phyloP scores from a whole-genome alignment of 2,888 invertebrate genomes.

The Trichogramma evanescens region DNA sequence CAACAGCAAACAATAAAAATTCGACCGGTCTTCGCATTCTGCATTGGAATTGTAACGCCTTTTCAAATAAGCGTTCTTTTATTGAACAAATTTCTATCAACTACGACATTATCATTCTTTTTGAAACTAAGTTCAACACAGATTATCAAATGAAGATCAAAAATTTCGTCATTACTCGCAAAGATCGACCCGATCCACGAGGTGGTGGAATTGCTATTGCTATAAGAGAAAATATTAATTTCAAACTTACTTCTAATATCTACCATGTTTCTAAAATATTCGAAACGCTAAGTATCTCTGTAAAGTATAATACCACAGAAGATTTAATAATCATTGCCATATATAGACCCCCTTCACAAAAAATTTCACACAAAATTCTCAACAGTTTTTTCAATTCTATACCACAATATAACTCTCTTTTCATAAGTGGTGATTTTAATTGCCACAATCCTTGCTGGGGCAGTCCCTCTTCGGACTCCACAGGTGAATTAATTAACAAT shows the following conservation, averaged over 20 bases:
- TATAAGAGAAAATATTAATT: neutral
- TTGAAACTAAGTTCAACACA: neutral
- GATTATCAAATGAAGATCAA: neutral
- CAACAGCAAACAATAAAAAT: neutral
- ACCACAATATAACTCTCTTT: neutral
- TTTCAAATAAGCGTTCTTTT: neutral
- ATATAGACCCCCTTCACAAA: no score
- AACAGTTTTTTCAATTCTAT: neutral
- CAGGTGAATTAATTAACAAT: neutral
- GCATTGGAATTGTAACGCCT: slow-evolving; percentile 13
- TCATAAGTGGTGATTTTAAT: slow-evolving; percentile 16
- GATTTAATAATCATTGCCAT: no score
- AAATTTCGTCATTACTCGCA: slow-evolving; percentile 6
- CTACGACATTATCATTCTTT: slow-evolving; percentile 5
- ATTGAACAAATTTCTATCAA: neutral
- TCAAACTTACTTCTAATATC: neutral
- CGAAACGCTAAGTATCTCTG: no score
- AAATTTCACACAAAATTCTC: neutral
- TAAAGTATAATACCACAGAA: no score
- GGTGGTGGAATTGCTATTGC: slow-evolving; percentile 9
- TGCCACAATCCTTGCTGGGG: slow-evolving; percentile 16
- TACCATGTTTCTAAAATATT: no score
- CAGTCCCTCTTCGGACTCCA: neutral
- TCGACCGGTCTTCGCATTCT: slow-evolving; percentile 2
- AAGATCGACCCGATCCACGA: neutral